Evolutionary conservation across 92 coral and sea anemone species (phyloP), one percentile per base, ranked within the genome.

Genomic region (Phymanthus crucifer): DNA sequence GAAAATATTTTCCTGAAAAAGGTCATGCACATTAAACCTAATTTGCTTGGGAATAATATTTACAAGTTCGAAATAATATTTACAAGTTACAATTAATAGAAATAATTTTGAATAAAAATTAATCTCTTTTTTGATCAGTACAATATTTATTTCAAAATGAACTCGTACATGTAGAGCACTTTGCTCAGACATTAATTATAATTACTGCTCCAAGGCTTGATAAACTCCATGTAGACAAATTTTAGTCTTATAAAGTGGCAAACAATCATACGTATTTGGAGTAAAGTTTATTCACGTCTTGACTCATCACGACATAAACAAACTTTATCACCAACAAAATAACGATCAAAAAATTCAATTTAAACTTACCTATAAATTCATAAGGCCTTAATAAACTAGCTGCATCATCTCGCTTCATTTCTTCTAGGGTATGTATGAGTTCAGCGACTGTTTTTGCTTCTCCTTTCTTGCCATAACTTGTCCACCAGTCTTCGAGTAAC

Each of bases 381-480:
- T 90, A 76, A 5, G 90, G 92, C 67, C 57, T 79, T 71, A 96
- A 78, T 18, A 96, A 66, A 24, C 89, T 93, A 4, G 93, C 99
- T 24, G 96, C 98, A 76, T 96, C 99, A 37, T 93, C 98, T 74
- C 99, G 79, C 46, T 74, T 83, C 99, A 96, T 96, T n/a, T 83
- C 85, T 32, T 66, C 83, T 4, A 96, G 75, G 27, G 83, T 46
- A 1, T 87, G 83, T 6, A 96, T 87, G 14, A 96, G 77, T 1
- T 84, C 85, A 8, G 94, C 33, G 6, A 96, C 99, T 0, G 96
- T 96, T 68, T 87, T 93, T 5, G 78, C 84, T 75, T 92, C 95
- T 1, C 94, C 94, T 12, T 76, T 75, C 45, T 84, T 78, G 9
- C 73, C 68, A 3, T 45, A 68, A 16, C 80, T 43, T 58, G 87